Evolutionary conservation across 2,113 vertebrate species (phyloP), one percentile per base, ranked within the genome.

Genomic region (Ciconia maguari): DNA sequence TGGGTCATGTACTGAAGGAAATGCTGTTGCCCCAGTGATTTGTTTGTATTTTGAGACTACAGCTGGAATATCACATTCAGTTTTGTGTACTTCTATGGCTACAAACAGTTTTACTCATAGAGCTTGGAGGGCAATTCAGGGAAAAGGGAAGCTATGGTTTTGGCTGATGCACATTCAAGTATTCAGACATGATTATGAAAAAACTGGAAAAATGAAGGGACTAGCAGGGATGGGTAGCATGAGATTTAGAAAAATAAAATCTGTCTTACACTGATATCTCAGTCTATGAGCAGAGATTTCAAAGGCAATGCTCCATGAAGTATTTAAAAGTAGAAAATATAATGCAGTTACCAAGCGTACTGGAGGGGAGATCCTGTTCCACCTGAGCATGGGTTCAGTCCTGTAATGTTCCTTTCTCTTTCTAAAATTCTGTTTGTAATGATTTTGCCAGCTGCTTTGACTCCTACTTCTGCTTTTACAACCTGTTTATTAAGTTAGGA

Each of bases 1-100:
- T n/a, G 66, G 97, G 89, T 95, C 91, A 69, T 46, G 85, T 96
- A 86, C 85, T 36, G 72, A 87, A 87, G 85, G 57, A 46, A 46
- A 58, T 0, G 0, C 66, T 26, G 68, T 36, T 32, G 16, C 79
- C 42, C 48, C 16, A 0, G 34, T n/a, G 29, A 13, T 77, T 69
- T 16, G 52, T 11, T 11, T 94, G 60, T 58, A 24, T 87, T 87
- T 93, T 62, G 84, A 42, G 49, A 58, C 66, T 65, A 0, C 16
- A 38, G 41, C 91, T 91, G 74, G 4, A 88, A 54, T 19, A 66
- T 64, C 36, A 21, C 49, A 3, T 57, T 54, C 10, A 3, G 29
- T 51, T 74, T 58, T 13, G 12, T 51, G 58, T 66, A 24, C 36
- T 91, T 85, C 61, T n/a, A 0, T 21, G 36, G 36, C 36, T 82